Evolutionary conservation across 2,113 vertebrate species (phyloP).

Genomic region (Chelonoidis abingdonii): DNA sequence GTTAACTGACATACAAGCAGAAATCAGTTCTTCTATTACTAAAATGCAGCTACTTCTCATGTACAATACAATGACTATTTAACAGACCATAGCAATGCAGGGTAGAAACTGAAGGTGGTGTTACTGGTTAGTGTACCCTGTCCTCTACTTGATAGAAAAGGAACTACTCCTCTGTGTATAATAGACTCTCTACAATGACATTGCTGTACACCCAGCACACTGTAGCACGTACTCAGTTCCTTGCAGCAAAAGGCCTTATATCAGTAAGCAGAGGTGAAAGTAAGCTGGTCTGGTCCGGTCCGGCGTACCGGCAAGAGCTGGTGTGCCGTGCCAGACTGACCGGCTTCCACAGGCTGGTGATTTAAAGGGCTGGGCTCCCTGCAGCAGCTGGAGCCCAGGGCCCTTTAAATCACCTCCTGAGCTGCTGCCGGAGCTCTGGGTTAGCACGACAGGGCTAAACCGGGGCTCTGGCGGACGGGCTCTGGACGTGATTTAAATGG

Average conservation of each 20-base stretch:
- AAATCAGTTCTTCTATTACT: fast-evolving
- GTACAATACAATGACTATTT: background rate
- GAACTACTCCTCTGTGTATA: background rate
- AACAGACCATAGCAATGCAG: background rate
- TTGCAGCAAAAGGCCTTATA: background rate
- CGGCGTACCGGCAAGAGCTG: too few relatives aligned
- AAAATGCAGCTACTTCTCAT: background rate
- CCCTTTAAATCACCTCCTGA: too few relatives aligned
- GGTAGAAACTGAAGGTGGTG: background rate
- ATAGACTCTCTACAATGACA: background rate
- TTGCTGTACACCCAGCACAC: too few relatives aligned
- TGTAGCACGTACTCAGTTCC: background rate
- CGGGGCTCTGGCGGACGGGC: too few relatives aligned
- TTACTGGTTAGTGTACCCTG: background rate
- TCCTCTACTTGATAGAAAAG: background rate
- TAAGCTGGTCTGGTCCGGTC: too few relatives aligned
- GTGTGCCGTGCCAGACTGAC: too few relatives aligned
- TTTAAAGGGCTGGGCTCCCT: too few relatives aligned
- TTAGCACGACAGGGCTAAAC: too few relatives aligned
- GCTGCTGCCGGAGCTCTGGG: too few relatives aligned
- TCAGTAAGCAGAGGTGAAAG: background rate
- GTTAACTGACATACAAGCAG: background rate
- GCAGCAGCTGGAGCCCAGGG: too few relatives aligned
- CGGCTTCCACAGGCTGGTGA: too few relatives aligned
- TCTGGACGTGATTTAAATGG: too few relatives aligned